Conservation (phyloP, 1,140 invertebrate species). For the Helicoverpa armigera region DNA sequence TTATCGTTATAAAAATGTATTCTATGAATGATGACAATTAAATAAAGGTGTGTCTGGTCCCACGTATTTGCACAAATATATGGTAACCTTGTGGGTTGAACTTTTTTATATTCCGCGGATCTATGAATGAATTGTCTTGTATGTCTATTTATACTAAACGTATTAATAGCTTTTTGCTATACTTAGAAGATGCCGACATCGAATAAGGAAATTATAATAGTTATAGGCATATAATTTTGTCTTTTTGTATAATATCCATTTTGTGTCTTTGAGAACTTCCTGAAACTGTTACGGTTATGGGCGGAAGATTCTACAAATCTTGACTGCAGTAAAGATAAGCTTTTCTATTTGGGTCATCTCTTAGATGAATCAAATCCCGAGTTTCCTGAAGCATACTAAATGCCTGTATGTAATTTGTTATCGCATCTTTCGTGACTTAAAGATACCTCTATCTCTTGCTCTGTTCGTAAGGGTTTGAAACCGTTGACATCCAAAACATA, state of each 20-base stretch:
- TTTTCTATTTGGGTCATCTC: no score
- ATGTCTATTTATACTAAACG: conserved; percentile 5
- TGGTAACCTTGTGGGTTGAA: conserved; percentile 31
- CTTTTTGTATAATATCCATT: not conserved
- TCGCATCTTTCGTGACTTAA: no score
- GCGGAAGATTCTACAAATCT: no score
- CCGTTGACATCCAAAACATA: no score
- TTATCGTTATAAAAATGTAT: not conserved
- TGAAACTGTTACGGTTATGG: not conserved
- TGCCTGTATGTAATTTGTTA: no score
- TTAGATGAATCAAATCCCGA: no score
- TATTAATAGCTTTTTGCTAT: conserved; percentile 25
- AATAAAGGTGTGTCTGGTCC: not conserved
- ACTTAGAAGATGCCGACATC: not conserved
- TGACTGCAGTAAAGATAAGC: no score
- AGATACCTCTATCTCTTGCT: no score
- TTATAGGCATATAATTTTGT: not conserved
- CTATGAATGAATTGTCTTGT: conserved; percentile 38
- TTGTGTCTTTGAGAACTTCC: not conserved
- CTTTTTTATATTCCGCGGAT: conserved; percentile 23
- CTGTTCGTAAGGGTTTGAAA: no score
- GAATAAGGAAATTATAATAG: not conserved
- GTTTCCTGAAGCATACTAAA: no score
- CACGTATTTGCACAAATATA: conserved; percentile 28
- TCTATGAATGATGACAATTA: not conserved